These are phyloP conservation scores for Venusia cambrica DNA, from an alignment of 2,888 invertebrate genomes.

Conservation along the genomic window DNA sequence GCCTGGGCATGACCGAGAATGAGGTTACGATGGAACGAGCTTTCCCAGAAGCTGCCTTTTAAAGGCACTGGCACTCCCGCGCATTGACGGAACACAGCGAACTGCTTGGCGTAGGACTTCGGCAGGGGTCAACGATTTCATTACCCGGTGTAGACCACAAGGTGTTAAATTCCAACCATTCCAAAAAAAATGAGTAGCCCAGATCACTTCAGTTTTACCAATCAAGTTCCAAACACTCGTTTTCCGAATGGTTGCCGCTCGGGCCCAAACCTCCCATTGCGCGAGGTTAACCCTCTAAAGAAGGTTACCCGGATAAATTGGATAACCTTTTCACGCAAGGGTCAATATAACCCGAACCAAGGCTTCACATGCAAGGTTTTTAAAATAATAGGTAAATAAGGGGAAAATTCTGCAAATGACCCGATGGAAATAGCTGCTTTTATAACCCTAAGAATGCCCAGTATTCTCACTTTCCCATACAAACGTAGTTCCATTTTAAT, in stretches of 20 bases:
- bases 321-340: conserved; percentile 25
- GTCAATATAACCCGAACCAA: conserved; percentile 20
- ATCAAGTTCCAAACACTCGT: conserved; percentile 9
- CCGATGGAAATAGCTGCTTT: no score
- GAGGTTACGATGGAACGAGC: no score
- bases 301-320: conserved; percentile 20
- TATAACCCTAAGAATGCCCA: no score
- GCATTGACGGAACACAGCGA: no score
- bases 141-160: no score
- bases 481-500: no score
- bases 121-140: no score
- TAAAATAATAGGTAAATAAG: conserved; percentile 8
- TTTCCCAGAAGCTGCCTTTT: no score
- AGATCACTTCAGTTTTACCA: conserved; percentile 12
- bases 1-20: no score
- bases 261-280: conserved; percentile 12
- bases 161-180: conserved; percentile 8
- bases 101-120: no score
- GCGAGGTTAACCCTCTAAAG: conserved; percentile 10
- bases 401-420: background rate
- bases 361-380: conserved; percentile 7
- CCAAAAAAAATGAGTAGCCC: conserved; percentile 12
- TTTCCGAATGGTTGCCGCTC: conserved; percentile 10
- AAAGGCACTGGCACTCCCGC: no score
- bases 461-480: no score